Conservation (phyloP, 2,797 vertebrate genomes). For the Adrianichthys oophorus region DNA sequence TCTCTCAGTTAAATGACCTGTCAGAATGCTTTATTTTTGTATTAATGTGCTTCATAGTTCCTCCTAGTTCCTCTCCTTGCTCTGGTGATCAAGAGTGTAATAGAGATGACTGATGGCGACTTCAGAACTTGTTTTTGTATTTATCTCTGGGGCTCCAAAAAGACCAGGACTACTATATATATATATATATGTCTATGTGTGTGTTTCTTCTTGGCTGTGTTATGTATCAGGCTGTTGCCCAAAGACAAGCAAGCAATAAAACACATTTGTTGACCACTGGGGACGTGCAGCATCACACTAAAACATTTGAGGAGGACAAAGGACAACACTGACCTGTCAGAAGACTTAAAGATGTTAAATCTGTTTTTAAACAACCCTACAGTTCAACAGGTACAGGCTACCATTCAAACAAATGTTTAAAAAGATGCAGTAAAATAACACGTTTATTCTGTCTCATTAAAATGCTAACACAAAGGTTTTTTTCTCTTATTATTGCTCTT, state of each 20-base stretch:
- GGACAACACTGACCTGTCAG: slow-evolving; percentile 12
- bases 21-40: slow-evolving; percentile 48
- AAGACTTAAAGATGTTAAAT: not conserved
- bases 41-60: slow-evolving; percentile 57
- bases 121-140: slow-evolving; percentile 64
- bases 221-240: slow-evolving; percentile 46
- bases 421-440: not conserved
- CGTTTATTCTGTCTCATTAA: not conserved
- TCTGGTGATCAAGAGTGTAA: slow-evolving; percentile 60
- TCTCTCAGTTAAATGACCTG: slow-evolving; percentile 62
- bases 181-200: slow-evolving; percentile 14
- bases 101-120: slow-evolving; percentile 73
- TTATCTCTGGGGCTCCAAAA: slow-evolving; percentile 67
- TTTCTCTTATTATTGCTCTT: not conserved
- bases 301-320: slow-evolving; percentile 29
- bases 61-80: slow-evolving; percentile 58
- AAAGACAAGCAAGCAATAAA: slow-evolving; percentile 53
- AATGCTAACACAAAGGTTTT: too few relatives aligned
- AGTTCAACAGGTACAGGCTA: too few relatives aligned
- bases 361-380: too few relatives aligned
- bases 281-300: slow-evolving; percentile 17
- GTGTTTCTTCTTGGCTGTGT: slow-evolving; percentile 46
- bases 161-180: slow-evolving; percentile 51
- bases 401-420: too few relatives aligned
- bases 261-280: slow-evolving; percentile 48